Percentiles rank a stretch among this genome's conserved stretches.
Conservation (phyloP, 2,888 invertebrate genomes). For the Pharmacophagus antenor region DNA sequence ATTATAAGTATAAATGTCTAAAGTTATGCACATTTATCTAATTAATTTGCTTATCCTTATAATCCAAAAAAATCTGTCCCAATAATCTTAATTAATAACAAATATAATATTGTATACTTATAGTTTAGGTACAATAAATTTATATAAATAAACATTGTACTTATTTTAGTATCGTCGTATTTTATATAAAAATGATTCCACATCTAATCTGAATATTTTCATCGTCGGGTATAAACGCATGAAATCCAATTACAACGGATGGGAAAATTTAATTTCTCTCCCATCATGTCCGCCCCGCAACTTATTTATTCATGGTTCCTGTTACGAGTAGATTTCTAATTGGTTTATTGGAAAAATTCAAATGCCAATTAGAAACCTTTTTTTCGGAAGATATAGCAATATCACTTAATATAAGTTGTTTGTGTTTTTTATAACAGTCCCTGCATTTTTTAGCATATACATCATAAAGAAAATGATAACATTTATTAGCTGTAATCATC, state of each 20-base stretch:
- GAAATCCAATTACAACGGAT: constrained; percentile 29
- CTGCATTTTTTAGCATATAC: neutral
- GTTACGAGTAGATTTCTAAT: constrained; percentile 20
- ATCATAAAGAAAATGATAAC: neutral
- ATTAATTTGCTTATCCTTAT: no score
- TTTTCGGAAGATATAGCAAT: neutral
- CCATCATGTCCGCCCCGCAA: constrained; percentile 19
- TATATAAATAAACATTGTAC: no score
- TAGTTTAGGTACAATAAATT: no score
- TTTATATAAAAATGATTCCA: no score
- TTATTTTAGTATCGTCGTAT: no score
- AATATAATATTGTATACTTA: no score
- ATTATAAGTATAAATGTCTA: no score
- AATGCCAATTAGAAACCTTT: constrained; percentile 2
- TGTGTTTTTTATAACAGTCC: no score
- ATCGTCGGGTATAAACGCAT: constrained; percentile 17
- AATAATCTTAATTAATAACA: no score
- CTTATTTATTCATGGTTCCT: constrained; percentile 23
- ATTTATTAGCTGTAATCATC: no score
- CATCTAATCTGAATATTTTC: constrained; percentile 12
- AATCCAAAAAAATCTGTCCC: no score
- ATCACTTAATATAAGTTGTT: neutral
- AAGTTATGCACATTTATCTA: no score
- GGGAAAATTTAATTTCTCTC: constrained; percentile 28
- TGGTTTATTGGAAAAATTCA: constrained; percentile 23